Evolutionary conservation across 2,888 invertebrate species (phyloP).

Genomic region (Meandrusa payeni): DNA sequence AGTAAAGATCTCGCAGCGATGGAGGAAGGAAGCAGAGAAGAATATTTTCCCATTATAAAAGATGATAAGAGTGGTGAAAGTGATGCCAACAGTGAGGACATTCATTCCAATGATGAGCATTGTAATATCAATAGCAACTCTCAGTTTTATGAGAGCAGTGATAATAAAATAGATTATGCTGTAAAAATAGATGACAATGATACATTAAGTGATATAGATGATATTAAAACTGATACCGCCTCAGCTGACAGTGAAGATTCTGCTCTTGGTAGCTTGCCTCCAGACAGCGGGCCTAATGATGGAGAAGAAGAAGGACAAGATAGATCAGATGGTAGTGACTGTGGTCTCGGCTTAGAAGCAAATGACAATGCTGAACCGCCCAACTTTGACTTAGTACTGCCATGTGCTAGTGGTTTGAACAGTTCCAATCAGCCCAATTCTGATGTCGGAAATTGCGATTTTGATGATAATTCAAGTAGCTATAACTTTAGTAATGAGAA

Average conservation of each 20-base stretch:
- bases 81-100: constrained; percentile 67
- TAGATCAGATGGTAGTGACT: constrained; percentile 91
- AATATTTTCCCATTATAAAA: constrained; percentile 47
- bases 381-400: constrained; percentile 55
- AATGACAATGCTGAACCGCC: constrained; percentile 78
- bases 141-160: constrained; percentile 78
- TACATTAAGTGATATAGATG: constrained; percentile 75
- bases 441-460: constrained; percentile 29
- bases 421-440: constrained; percentile 19
- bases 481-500: constrained; percentile 34
- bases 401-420: constrained; percentile 48
- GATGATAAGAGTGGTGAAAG: constrained; percentile 64
- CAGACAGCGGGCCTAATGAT: constrained; percentile 65
- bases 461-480: constrained; percentile 28
- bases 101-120: constrained; percentile 67
- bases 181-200: constrained; percentile 75
- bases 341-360: constrained; percentile 89
- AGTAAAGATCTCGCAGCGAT: constrained; percentile 24
- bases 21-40: constrained; percentile 40
- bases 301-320: constrained; percentile 83
- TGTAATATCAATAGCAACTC: constrained; percentile 62
- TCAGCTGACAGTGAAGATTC: constrained; percentile 83
- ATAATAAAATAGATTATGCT: constrained; percentile 73
- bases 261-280: constrained; percentile 81
- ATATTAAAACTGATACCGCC: constrained; percentile 74